phyloP scores from a whole-genome alignment of 2,797 vertebrate genomes.

The Agapornis canus region DNA sequence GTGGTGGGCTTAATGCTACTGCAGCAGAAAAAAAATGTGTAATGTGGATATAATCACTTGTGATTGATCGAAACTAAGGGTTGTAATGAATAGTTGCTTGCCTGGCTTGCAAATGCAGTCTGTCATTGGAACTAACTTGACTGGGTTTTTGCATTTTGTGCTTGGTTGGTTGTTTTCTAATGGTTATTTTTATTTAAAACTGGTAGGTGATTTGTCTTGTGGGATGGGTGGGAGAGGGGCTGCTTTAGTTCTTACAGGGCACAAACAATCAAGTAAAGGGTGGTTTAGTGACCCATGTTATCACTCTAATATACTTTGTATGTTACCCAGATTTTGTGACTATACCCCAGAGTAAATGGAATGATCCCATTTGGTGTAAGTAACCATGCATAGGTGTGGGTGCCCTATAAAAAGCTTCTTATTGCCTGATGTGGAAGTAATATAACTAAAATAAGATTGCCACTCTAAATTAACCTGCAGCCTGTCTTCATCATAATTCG shows the following conservation, averaged over 20 bases:
- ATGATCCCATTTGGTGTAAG: conserved; percentile 77
- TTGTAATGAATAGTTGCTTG: background rate
- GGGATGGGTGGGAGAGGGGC: background rate
- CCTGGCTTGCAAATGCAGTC: background rate
- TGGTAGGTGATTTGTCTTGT: background rate
- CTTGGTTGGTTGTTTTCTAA: background rate
- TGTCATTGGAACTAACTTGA: background rate
- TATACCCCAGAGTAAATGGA: conserved; percentile 77
- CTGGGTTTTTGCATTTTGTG: background rate
- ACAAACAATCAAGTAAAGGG: background rate
- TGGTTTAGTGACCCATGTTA: conserved; percentile 1
- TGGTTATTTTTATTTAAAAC: background rate
- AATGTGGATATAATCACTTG: background rate
- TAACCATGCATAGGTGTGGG: conserved; percentile 58
- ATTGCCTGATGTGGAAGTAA: conserved; percentile 34
- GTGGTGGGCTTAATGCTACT: background rate
- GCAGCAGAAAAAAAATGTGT: background rate
- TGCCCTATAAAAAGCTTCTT: conserved; percentile 52
- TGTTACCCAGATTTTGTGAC: conserved; percentile 78
- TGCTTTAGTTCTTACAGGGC: background rate
- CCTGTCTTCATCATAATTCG: background rate
- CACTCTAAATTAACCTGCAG: conserved; percentile 36
- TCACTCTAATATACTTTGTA: conserved; percentile 67
- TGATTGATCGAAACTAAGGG: background rate
- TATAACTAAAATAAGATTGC: conserved; percentile 37